A percentile compares a stretch with the other conserved stretches of the same genome.
These are phyloP conservation scores for Drepana arcuata DNA, from an alignment of 1,140 invertebrate species.

Conservation along the genomic window DNA sequence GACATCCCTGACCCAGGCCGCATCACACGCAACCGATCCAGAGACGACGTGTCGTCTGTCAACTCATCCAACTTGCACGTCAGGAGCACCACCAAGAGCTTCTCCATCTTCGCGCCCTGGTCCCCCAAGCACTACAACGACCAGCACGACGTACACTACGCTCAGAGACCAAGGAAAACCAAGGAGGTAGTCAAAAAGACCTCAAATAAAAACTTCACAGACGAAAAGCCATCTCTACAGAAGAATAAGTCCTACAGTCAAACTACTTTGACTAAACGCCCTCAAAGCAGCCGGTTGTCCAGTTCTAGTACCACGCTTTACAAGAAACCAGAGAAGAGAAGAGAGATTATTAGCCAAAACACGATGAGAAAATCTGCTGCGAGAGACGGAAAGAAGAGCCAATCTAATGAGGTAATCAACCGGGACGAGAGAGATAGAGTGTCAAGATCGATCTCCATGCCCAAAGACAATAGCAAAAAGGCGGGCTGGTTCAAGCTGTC, in stretches of 20 bases:
- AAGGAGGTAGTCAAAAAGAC: constrained; percentile 41
- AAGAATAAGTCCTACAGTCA: constrained; percentile 62
- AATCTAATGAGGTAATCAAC: constrained; percentile 75
- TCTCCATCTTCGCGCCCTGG: constrained; percentile 88
- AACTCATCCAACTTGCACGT: constrained; percentile 77
- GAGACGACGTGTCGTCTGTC: constrained; percentile 79
- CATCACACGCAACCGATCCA: constrained; percentile 73
- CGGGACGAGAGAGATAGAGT: constrained; percentile 64
- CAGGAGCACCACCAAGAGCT: constrained; percentile 84
- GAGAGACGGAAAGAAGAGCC: constrained; percentile 62
- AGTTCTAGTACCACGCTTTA: constrained; percentile 53
- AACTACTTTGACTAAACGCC: constrained; percentile 45
- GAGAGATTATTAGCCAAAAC: constrained; percentile 56
- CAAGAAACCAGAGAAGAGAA: constrained; percentile 46
- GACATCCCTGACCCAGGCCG: constrained; percentile 80
- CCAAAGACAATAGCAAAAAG: constrained; percentile 78
- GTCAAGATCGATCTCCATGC: constrained; percentile 78
- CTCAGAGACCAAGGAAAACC: constrained; percentile 73
- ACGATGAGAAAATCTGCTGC: constrained; percentile 65
- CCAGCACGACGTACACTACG: constrained; percentile 85
- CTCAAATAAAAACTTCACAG: constrained; percentile 37
- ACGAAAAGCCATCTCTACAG: constrained; percentile 32
- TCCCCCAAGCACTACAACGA: constrained; percentile 81
- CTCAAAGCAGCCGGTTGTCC: constrained; percentile 39
- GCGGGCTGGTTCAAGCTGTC: constrained; percentile 80